Percentiles rank a stretch among this genome's conserved stretches.
Conservation (phyloP, 2,888 invertebrate genomes). For the Pheosia gnoma region DNA sequence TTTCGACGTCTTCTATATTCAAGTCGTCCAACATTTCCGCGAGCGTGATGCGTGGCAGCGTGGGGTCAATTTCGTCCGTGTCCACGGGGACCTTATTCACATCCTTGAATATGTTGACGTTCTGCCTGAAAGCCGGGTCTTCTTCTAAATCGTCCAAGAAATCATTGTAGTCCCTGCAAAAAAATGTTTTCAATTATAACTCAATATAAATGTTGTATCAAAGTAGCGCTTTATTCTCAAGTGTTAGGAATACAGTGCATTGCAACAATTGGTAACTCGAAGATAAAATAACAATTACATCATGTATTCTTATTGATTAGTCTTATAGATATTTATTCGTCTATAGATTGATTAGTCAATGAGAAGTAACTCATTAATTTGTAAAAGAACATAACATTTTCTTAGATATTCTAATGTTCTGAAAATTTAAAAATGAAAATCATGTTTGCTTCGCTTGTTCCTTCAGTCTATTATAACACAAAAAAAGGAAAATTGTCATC, state of each 20-base stretch:
- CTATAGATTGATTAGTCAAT: no score
- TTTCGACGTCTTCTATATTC: slow-evolving; percentile 91
- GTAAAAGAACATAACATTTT: no score
- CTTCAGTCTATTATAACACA: no score
- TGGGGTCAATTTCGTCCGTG: slow-evolving; percentile 85
- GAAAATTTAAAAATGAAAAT: no score
- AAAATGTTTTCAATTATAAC: slow-evolving; percentile 5
- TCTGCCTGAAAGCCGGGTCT: slow-evolving; percentile 93
- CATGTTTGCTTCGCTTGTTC: no score
- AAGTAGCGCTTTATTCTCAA: background rate
- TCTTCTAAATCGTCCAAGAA: slow-evolving; percentile 99
- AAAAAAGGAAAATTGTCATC: no score
- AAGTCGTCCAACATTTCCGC: slow-evolving; percentile 98
- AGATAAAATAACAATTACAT: no score
- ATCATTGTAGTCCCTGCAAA: slow-evolving; percentile 93
- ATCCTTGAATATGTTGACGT: slow-evolving; percentile 96
- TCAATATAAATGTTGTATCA: background rate
- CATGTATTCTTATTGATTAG: no score
- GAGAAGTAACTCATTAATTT: no score
- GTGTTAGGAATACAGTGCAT: background rate
- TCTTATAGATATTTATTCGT: no score
- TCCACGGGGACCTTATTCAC: slow-evolving; percentile 78
- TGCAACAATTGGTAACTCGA: no score
- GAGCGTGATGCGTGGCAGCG: slow-evolving; percentile 90
- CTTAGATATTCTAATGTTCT: no score